Evolutionary conservation across 1,140 invertebrate genomes (phyloP).

Genomic region (Heliconius hermathena): DNA sequence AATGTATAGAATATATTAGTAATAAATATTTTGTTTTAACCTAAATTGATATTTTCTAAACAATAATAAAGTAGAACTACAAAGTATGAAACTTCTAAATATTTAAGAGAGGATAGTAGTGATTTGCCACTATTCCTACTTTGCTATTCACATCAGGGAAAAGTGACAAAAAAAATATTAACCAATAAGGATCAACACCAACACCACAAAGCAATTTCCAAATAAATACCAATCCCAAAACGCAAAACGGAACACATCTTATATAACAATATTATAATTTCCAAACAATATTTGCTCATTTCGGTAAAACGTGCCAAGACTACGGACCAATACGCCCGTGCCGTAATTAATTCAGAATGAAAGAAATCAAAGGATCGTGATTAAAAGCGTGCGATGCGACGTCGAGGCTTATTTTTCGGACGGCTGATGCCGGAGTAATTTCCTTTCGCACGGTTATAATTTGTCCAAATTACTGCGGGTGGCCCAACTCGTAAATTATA

Average conservation of each 20-base stretch:
- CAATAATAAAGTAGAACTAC: too few relatives aligned
- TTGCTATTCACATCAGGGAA: not conserved
- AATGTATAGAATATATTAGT: too few relatives aligned
- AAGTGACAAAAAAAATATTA: not conserved
- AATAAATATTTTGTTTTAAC: too few relatives aligned
- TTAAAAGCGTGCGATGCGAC: constrained; percentile 41
- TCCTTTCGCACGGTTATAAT: constrained; percentile 36
- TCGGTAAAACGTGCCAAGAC: constrained; percentile 27
- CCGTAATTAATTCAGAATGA: constrained; percentile 39
- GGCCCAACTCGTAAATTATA: constrained; percentile 31
- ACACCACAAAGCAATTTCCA: not conserved
- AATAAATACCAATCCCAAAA: not conserved
- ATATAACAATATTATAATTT: constrained; percentile 3
- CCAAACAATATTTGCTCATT: constrained; percentile 29
- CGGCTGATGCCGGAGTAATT: constrained; percentile 37
- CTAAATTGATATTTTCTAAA: too few relatives aligned
- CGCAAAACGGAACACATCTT: not conserved
- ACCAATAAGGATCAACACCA: not conserved
- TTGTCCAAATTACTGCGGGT: constrained; percentile 32
- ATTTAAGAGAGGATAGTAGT: too few relatives aligned
- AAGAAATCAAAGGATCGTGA: constrained; percentile 42
- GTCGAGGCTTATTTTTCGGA: constrained; percentile 39
- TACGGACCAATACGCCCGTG: constrained; percentile 27
- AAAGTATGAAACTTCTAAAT: too few relatives aligned
- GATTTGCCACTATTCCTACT: not conserved